Conservation (phyloP, 2,113 vertebrate genomes). For the Scolopax mira region DNA sequence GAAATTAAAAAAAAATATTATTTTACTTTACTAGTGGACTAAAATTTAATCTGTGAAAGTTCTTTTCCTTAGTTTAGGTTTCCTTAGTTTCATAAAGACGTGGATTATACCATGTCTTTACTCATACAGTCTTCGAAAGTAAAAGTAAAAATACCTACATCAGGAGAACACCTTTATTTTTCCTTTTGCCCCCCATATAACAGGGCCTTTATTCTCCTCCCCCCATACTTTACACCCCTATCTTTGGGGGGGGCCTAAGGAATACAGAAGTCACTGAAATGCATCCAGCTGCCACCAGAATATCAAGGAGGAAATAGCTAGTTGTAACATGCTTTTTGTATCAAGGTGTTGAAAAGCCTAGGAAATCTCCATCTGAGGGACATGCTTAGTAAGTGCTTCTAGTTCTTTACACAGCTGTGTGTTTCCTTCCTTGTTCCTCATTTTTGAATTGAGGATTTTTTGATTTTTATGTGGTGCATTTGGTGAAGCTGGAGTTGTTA, state of each 20-base stretch:
- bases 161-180: neutral
- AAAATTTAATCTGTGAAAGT: neutral
- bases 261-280: neutral
- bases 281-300: neutral
- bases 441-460: neutral
- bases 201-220: neutral
- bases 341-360: neutral
- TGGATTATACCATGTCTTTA: neutral
- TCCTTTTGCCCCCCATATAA: neutral
- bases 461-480: neutral
- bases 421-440: neutral
- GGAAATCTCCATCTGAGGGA: neutral
- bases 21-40: neutral
- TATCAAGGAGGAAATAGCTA: neutral
- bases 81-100: no score
- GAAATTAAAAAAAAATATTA: neutral
- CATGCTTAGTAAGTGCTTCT: neutral
- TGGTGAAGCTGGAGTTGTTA: neutral
- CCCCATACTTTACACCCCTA: neutral
- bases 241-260: neutral
- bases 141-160: neutral
- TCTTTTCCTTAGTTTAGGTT: neutral
- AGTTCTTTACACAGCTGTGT: neutral
- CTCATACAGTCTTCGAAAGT: neutral
- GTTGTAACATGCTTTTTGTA: neutral